A percentile compares a stretch with the other conserved stretches of the same genome.
These are phyloP conservation scores for Proterorhinus semilunaris DNA, from an alignment of 2,113 vertebrate species.

Conservation along the genomic window DNA sequence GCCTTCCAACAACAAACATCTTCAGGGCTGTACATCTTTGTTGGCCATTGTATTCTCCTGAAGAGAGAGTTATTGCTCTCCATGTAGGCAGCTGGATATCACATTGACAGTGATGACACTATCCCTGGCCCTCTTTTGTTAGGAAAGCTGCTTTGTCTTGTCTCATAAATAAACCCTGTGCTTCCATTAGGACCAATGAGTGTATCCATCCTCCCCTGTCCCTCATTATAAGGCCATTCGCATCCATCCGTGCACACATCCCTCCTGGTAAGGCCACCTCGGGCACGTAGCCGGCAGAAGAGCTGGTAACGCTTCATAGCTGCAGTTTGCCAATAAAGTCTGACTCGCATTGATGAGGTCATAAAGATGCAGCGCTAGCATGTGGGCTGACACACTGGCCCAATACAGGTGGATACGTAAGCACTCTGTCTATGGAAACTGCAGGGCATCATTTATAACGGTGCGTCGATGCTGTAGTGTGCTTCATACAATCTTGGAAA, in stretches of 20 bases:
- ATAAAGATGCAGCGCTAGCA: constrained; percentile 37
- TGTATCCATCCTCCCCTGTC: constrained; percentile 58
- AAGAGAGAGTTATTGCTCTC: constrained; percentile 44
- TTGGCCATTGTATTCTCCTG: constrained; percentile 8
- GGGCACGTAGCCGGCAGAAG: constrained; percentile 28
- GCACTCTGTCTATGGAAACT: background rate
- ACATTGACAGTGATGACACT: constrained; percentile 68
- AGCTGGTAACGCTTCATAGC: constrained; percentile 38
- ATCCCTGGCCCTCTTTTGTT: constrained; percentile 60
- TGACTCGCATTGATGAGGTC: constrained; percentile 53
- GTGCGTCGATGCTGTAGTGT: too few species aligned
- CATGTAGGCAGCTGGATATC: constrained; percentile 17
- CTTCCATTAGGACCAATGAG: constrained; percentile 51
- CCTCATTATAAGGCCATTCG: constrained; percentile 66
- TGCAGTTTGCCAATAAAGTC: constrained; percentile 22
- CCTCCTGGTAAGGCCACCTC: constrained; percentile 49
- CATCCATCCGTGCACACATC: constrained; percentile 51
- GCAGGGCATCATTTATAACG: too few species aligned
- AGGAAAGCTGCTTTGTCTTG: constrained; percentile 53
- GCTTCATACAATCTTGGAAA: too few species aligned
- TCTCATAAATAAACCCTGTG: constrained; percentile 67
- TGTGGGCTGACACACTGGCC: constrained; percentile 21
- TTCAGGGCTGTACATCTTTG: background rate
- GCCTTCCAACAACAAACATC: background rate
- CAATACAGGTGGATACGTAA: constrained; percentile 23